A percentile compares a stretch with the other conserved stretches of the same genome.
phyloP scores from a whole-genome alignment of 1,140 invertebrate species.

The Drosophila sulfurigaster region DNA sequence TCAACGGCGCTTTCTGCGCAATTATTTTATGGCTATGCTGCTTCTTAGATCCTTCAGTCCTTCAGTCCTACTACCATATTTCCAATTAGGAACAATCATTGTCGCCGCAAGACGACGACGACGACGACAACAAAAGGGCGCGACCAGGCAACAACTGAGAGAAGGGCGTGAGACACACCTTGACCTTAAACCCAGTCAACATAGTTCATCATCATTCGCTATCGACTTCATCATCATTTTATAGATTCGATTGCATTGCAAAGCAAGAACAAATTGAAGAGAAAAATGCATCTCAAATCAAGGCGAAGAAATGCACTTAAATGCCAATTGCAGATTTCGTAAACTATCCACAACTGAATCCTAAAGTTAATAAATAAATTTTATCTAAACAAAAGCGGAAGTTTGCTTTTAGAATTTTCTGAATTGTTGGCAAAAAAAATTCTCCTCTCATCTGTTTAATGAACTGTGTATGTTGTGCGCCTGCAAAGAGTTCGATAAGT shows the following conservation, averaged over 20 bases:
- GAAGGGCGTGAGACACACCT: slow-evolving; percentile 34
- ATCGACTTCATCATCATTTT: not conserved
- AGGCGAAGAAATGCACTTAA: no score
- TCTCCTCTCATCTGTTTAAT: slow-evolving; percentile 13
- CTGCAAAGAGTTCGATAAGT: slow-evolving; percentile 16
- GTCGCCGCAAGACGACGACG: slow-evolving; percentile 30
- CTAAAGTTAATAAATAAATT: no score
- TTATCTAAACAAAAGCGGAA: no score
- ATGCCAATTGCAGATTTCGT: no score
- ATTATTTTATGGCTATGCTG: slow-evolving; percentile 56
- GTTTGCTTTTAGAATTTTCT: no score
- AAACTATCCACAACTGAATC: no score
- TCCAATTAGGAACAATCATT: slow-evolving; percentile 59
- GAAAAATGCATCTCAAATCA: no score
- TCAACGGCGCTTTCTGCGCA: slow-evolving; percentile 44
- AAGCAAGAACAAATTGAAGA: no score
- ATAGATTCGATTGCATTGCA: slow-evolving; percentile 19
- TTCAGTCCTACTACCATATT: slow-evolving; percentile 24
- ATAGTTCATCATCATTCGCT: slow-evolving; percentile 5
- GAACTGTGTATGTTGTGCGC: slow-evolving; percentile 4
- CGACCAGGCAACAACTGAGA: not conserved
- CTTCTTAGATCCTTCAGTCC: slow-evolving; percentile 40
- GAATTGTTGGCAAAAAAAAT: slow-evolving; percentile 17
- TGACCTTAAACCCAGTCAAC: slow-evolving; percentile 11
- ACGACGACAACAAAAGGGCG: slow-evolving; percentile 18